Evolutionary conservation across 2,113 vertebrate genomes (phyloP).

Genomic region (Pungitius pungitius): DNA sequence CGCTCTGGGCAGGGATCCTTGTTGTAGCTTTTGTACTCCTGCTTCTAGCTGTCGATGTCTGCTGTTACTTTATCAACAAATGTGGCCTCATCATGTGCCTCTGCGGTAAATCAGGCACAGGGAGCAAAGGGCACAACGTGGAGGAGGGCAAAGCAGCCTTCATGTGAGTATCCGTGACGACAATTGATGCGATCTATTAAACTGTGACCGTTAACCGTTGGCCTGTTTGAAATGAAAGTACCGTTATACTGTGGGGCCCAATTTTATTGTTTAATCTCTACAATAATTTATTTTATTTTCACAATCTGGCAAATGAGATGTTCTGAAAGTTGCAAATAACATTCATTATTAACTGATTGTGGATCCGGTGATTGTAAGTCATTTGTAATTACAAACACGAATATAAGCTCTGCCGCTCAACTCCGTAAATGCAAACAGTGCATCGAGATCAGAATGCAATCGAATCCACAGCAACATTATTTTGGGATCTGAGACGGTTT

Average conservation of each 20-base stretch:
- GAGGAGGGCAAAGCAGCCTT: conserved; percentile 95
- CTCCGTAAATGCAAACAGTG: background rate
- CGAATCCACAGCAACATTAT: background rate
- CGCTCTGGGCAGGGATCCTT: conserved; percentile 90
- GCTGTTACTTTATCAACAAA: conserved; percentile 98
- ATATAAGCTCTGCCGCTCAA: background rate
- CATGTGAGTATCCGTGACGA: conserved; percentile 85
- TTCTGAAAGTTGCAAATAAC: background rate
- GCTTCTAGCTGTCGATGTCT: conserved; percentile 93
- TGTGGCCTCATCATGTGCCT: conserved; percentile 98
- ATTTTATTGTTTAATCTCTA: background rate
- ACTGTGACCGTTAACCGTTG: background rate
- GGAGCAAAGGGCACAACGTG: conserved; percentile 92
- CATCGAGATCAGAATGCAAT: background rate
- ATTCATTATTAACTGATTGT: background rate
- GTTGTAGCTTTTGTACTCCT: conserved; percentile 91
- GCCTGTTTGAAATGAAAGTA: background rate
- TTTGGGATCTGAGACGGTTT: background rate
- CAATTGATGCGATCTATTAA: background rate
- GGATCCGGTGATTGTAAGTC: background rate
- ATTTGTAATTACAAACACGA: background rate
- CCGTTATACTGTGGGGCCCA: background rate
- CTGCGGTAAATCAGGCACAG: conserved; percentile 89
- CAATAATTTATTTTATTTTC: background rate
- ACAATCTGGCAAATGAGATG: background rate